Evolutionary conservation across 2,888 invertebrate species (phyloP).

Genomic region (Coelogynopora nodosa): DNA sequence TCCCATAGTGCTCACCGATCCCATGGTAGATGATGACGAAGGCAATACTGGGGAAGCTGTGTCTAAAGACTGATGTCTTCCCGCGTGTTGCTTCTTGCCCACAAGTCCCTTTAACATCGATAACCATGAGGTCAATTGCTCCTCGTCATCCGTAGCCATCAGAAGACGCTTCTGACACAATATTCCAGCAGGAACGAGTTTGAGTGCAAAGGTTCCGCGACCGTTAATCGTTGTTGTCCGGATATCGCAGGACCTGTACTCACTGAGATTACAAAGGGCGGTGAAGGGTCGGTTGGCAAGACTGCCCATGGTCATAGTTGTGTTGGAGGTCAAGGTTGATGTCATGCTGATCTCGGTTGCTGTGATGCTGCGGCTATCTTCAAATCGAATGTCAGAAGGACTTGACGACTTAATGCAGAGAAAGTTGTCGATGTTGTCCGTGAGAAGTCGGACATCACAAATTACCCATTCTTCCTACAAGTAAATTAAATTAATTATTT

Average conservation of each 20-base stretch:
- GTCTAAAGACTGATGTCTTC: neutral
- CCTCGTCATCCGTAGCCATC: conserved; percentile 17
- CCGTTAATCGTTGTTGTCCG: neutral
- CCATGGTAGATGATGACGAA: neutral
- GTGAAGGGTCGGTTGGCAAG: neutral
- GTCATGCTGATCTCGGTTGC: neutral
- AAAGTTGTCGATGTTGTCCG: neutral
- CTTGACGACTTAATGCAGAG: neutral
- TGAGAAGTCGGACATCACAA: neutral
- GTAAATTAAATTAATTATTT: no score
- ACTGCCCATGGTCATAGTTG: neutral
- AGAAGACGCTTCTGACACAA: neutral
- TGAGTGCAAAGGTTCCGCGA: conserved; percentile 1
- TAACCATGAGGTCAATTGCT: conserved; percentile 26
- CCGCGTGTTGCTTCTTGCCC: neutral
- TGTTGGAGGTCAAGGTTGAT: neutral
- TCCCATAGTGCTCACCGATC: neutral
- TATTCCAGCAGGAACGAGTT: conserved; percentile 27
- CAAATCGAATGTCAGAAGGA: neutral
- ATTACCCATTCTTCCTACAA: neutral
- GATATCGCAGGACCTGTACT: conserved; percentile 36
- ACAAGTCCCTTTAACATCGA: neutral
- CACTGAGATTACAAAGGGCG: conserved; percentile 23
- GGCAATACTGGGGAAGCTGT: neutral
- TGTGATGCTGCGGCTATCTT: neutral